Evolutionary conservation across 2,888 invertebrate species (phyloP).

Genomic region (Rhingia rostrata): DNA sequence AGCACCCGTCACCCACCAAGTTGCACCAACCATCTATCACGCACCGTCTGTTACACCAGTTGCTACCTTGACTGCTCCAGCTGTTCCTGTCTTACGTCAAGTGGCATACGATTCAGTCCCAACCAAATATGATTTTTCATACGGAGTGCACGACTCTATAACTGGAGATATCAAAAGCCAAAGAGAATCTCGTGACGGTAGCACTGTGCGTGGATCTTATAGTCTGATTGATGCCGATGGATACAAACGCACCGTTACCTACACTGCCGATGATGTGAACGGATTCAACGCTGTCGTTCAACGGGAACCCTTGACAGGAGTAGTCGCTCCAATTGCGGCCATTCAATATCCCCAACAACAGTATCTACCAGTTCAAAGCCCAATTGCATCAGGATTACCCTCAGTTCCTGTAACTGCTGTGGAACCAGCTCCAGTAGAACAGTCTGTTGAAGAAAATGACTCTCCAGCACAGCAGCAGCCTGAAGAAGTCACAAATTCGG

Average conservation of each 20-base stretch:
- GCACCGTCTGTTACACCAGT: conserved; percentile 40
- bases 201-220: conserved; percentile 84
- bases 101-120: conserved; percentile 79
- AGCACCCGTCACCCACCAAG: conserved; percentile 4
- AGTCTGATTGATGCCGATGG: conserved; percentile 85
- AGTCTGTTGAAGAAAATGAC: conserved; percentile 46
- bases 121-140: conserved; percentile 83
- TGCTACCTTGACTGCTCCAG: conserved; percentile 61
- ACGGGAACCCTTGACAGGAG: conserved; percentile 82
- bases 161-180: conserved; percentile 85
- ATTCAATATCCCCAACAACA: conserved; percentile 46
- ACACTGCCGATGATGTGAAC: conserved; percentile 84
- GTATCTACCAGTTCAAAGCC: conserved; percentile 71
- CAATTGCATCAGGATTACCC: conserved; percentile 52
- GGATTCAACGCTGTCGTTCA: conserved; percentile 85
- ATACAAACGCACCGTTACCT: conserved; percentile 84
- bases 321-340: conserved; percentile 75
- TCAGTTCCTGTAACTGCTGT: conserved; percentile 32
- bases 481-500: conserved; percentile 27
- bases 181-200: conserved; percentile 84
- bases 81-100: conserved; percentile 62
- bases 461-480: conserved; percentile 47
- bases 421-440: conserved; percentile 41
- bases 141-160: conserved; percentile 83
- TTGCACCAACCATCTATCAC: neutral